Evolutionary conservation across 2,888 invertebrate species (phyloP).

Genomic region (Ariolimax columbianus): DNA sequence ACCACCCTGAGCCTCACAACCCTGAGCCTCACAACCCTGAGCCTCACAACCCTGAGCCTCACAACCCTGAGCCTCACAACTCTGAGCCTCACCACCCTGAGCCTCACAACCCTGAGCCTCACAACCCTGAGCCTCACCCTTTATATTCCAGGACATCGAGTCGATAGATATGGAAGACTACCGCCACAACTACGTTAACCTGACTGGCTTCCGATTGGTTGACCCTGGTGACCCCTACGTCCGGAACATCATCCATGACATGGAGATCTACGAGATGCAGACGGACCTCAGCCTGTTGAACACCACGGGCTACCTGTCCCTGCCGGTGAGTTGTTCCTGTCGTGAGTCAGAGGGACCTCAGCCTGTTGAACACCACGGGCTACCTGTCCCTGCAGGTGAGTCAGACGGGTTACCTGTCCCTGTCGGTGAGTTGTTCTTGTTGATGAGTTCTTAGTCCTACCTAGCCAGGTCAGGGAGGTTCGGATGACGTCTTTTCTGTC

Average conservation of each 20-base stretch:
- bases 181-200: slow-evolving; percentile 94
- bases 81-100: too few species aligned
- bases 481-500: too few species aligned
- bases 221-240: slow-evolving; percentile 68
- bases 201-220: slow-evolving; percentile 91
- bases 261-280: slow-evolving; percentile 71
- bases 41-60: not conserved
- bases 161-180: slow-evolving; percentile 82
- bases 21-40: not conserved
- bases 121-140: not conserved
- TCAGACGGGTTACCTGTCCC: slow-evolving; percentile 50
- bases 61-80: not conserved
- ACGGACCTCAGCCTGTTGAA: slow-evolving; percentile 68
- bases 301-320: slow-evolving; percentile 61
- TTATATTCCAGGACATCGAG: slow-evolving; percentile 76
- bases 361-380: slow-evolving; percentile 66
- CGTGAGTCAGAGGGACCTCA: slow-evolving; percentile 56
- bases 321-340: slow-evolving; percentile 62
- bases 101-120: not conserved
- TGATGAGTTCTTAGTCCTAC: too few species aligned
- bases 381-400: slow-evolving; percentile 66
- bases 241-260: slow-evolving; percentile 64
- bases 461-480: too few species aligned
- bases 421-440: slow-evolving; percentile 63
- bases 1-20: not conserved